Base-by-base conservation (phyloP, 2,113 vertebrate species). In the Tringa solitaria region DNA sequence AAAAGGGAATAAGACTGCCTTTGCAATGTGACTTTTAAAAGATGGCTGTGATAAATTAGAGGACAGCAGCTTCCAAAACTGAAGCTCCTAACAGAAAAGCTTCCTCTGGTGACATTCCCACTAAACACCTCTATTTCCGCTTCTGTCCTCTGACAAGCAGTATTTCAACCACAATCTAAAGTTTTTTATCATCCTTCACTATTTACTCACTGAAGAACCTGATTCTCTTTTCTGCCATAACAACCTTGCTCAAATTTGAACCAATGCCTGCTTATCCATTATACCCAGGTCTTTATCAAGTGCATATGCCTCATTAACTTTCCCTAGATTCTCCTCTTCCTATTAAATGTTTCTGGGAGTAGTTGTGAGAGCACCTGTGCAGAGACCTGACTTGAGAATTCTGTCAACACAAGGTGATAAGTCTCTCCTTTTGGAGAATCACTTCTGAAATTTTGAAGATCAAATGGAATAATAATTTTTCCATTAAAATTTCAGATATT, bases 81-180 rank as follows among this genome's bases (percentile, higher is more conserved):
- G 14, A 75, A 74, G 8, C 1, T 51, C 13, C 8, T 28, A 35
- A n/a, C 2, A n/a, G 18, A 76, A 68, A 35, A 74, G 0, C 2
- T 61, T 94, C 7, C 7, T 56, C 35, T 84, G 6, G 12, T 73
- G 21, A 74, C 10, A 11, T 77, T 70, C 12, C 5, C 14, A 75
- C 18, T 61, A 14, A 69, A 51, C 27, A 5, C 61, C 12, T 73
- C 10, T 41, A 9, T 72, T 82, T 72, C 32, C n/a, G 1, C 8
- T 63, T 82, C 46, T 27, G 10, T 68, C 21, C 4, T 73, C 24
- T 24, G 20, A 21, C 23, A 73, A 32, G 14, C 2, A 53, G 8
- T 22, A 19, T 37, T 35, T 76, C 5, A 33, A 51, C 2, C 6
- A 19, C 65, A 8, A 10, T 81, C 18, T 27, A 19, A 69, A 84